Conservation (phyloP, 2,113 vertebrate species). For the Neopipo cinnamomea region DNA sequence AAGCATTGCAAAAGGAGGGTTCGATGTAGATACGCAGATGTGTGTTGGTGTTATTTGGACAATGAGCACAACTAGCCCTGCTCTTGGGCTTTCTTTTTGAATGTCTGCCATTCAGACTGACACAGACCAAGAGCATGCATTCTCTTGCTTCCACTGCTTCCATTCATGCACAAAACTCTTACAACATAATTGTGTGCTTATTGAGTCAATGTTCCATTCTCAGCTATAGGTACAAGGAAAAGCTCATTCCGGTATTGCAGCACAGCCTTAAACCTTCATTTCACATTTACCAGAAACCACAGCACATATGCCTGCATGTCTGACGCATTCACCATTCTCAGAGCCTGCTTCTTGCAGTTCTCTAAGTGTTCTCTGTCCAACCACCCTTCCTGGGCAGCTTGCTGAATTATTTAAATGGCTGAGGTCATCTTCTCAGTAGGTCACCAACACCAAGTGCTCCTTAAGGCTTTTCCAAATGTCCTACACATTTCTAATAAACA, state of each 20-base stretch:
- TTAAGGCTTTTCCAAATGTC: neutral
- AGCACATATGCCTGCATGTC: rapidly evolving
- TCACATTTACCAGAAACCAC: neutral
- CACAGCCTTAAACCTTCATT: neutral
- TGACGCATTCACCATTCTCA: neutral
- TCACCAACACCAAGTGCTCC: neutral
- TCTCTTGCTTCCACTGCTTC: neutral
- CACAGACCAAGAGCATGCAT: neutral
- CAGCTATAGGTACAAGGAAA: neutral
- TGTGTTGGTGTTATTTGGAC: neutral
- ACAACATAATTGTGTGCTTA: neutral
- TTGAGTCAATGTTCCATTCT: neutral
- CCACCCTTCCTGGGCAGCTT: neutral
- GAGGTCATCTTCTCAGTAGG: neutral
- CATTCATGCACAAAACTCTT: neutral
- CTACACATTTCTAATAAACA: neutral
- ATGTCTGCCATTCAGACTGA: neutral
- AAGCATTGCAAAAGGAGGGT: neutral
- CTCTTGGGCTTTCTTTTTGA: neutral
- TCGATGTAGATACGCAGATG: neutral
- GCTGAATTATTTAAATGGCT: neutral
- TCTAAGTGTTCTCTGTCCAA: neutral
- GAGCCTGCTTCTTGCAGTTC: neutral
- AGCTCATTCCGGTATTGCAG: neutral
- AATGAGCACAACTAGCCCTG: neutral